Conservation (phyloP, 2,113 vertebrate genomes). For the Crocuta crocuta region DNA sequence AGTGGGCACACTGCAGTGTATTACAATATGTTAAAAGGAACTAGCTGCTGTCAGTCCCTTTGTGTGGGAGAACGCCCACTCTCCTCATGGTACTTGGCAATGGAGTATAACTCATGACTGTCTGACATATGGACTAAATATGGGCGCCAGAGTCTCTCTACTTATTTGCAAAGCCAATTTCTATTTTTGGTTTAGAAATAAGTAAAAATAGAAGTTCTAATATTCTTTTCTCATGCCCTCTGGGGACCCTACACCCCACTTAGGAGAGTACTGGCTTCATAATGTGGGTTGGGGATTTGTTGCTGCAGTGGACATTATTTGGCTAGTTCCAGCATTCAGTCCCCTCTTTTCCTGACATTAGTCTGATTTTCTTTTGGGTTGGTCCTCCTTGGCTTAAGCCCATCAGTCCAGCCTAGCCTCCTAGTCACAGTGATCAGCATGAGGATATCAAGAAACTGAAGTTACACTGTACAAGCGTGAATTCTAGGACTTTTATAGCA, state of each 20-base stretch:
- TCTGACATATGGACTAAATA: neutral
- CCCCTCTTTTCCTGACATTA: neutral
- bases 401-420: neutral
- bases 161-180: conserved; percentile 21
- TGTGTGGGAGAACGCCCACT: neutral
- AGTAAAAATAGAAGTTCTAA: conserved; percentile 7
- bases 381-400: neutral
- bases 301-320: neutral
- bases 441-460: neutral
- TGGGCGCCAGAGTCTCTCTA: neutral
- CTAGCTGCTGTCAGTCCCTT: neutral
- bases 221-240: neutral
- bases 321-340: neutral
- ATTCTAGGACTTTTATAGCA: neutral
- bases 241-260: neutral
- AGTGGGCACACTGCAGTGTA: neutral
- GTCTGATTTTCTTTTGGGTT: neutral
- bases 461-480: neutral
- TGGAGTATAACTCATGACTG: neutral
- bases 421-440: neutral
- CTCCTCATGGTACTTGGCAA: neutral
- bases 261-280: neutral
- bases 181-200: conserved; percentile 15
- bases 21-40: neutral
- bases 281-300: neutral